phyloP scores from a whole-genome alignment of 2,888 invertebrate genomes.

The Drosophila paracracens region DNA sequence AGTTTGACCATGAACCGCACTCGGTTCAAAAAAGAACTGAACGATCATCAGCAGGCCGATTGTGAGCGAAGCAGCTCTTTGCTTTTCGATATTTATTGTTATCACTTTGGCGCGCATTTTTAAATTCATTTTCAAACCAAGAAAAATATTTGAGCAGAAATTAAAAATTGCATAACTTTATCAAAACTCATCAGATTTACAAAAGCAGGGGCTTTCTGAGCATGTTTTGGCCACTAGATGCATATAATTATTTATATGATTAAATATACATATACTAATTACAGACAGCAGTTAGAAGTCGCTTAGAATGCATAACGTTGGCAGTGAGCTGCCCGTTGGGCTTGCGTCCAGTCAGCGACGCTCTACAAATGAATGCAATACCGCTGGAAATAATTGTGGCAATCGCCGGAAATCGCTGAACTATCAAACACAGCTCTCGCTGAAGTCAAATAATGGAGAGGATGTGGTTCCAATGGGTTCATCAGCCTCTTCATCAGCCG shows the following conservation, averaged over 20 bases:
- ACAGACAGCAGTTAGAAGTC: slow-evolving; percentile 7
- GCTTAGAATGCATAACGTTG: slow-evolving; percentile 23
- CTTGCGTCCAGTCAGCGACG: slow-evolving; percentile 25
- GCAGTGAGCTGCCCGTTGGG: slow-evolving; percentile 8
- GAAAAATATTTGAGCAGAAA: not conserved
- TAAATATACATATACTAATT: not conserved
- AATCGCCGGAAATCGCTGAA: slow-evolving; percentile 78
- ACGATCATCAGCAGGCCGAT: not conserved
- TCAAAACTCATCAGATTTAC: not conserved
- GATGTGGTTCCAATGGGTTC: slow-evolving; percentile 35
- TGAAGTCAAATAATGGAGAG: slow-evolving; percentile 50
- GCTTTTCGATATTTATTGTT: not conserved
- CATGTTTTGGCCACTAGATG: not conserved
- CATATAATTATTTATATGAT: not conserved
- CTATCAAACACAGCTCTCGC: slow-evolving; percentile 76
- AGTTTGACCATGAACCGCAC: not conserved
- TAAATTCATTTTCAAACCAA: not conserved
- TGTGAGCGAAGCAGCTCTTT: not conserved
- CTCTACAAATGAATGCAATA: slow-evolving; percentile 14
- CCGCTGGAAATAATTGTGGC: slow-evolving; percentile 9
- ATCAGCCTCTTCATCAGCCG: slow-evolving; percentile 58
- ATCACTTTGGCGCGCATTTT: not conserved
- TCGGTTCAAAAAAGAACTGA: not conserved
- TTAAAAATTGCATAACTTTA: not conserved
- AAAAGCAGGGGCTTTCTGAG: not conserved